Percentiles rank a stretch among this genome's conserved stretches.
These are phyloP conservation scores for Pangasius djambal DNA, from an alignment of 2,797 vertebrate genomes.

Conservation along the genomic window DNA sequence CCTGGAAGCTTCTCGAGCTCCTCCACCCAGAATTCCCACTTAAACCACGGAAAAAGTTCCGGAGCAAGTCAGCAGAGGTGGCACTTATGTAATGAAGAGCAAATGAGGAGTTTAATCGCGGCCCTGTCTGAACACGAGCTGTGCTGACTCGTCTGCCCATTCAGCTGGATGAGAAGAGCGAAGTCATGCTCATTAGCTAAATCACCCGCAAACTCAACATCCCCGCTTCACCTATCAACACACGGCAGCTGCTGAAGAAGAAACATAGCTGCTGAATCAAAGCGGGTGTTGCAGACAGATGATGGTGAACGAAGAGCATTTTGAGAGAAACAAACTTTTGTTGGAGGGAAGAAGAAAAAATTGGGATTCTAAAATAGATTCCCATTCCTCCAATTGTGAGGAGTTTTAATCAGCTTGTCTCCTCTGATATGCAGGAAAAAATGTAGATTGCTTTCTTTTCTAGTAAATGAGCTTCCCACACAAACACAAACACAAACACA, in stretches of 20 bases:
- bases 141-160: slow-evolving; percentile 10
- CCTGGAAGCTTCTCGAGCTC: background rate
- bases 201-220: slow-evolving; percentile 14
- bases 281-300: background rate
- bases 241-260: background rate
- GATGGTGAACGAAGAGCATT: background rate
- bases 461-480: background rate
- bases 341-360: slow-evolving; percentile 9
- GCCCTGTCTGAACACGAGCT: background rate
- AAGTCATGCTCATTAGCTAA: slow-evolving; percentile 6
- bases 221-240: background rate
- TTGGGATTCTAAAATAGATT: background rate
- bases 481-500: background rate
- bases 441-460: background rate
- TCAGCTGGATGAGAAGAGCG: background rate
- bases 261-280: slow-evolving; percentile 1
- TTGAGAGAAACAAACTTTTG: background rate
- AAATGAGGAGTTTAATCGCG: slow-evolving; percentile 32
- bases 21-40: background rate
- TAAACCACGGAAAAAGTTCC: background rate
- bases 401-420: background rate
- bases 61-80: background rate
- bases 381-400: background rate
- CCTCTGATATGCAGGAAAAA: background rate
- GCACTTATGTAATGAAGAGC: slow-evolving; percentile 8